A percentile compares a stretch with the other conserved stretches of the same genome.
Conservation (phyloP, 2,113 vertebrate species). For the Corvus hawaiiensis region DNA sequence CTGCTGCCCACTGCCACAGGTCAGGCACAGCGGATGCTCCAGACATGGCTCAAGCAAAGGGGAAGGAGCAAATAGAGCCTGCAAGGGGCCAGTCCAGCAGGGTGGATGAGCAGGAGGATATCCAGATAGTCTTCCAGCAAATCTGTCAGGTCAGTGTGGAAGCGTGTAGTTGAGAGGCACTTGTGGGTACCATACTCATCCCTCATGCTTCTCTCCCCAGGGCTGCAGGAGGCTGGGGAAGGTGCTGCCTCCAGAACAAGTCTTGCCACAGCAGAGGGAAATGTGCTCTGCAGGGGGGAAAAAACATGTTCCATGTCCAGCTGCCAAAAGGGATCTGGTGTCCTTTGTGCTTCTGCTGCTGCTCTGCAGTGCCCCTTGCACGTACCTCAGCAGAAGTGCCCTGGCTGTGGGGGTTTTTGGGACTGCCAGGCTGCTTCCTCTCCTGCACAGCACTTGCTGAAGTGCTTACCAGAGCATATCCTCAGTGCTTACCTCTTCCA, state of each 20-base stretch:
- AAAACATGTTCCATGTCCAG: not conserved
- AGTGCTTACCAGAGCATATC: fast-evolving
- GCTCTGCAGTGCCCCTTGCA: not conserved
- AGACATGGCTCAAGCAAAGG: not conserved
- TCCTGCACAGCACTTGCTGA: not conserved
- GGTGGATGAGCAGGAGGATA: not conserved
- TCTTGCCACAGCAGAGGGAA: not conserved
- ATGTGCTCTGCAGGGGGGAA: not conserved
- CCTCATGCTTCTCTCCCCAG: not conserved
- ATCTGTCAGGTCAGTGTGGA: not conserved
- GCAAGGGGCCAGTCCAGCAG: not conserved
- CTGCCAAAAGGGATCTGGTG: not conserved
- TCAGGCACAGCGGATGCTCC: fast-evolving
- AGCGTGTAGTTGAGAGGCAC: fast-evolving
- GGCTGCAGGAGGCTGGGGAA: not conserved
- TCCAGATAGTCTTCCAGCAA: not conserved
- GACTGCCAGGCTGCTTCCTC: not conserved
- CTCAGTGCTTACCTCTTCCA: not conserved
- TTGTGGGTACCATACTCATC: not conserved
- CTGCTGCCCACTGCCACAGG: fast-evolving
- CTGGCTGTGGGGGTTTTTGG: not conserved
- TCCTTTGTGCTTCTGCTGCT: not conserved
- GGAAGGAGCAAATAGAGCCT: not conserved
- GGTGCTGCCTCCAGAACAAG: not conserved
- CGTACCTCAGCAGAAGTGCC: not conserved